Percentiles rank a stretch among this genome's conserved stretches.
phyloP scores from a whole-genome alignment of 2,888 invertebrate genomes.

The Coenonympha arcania region DNA sequence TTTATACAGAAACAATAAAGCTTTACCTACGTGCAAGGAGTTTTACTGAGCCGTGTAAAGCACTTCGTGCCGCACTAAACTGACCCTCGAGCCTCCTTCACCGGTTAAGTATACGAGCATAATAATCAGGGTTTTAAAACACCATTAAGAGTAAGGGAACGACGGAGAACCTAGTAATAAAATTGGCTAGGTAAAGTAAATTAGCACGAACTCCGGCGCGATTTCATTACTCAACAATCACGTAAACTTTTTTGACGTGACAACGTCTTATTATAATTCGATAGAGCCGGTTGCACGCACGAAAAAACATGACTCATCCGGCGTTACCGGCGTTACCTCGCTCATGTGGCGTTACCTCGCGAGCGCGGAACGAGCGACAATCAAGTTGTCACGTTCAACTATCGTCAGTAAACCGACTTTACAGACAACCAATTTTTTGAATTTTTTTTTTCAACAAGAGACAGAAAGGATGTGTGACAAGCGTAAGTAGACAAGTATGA shows the following conservation, averaged over 20 bases:
- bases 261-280: too few species aligned
- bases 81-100: constrained; percentile 9
- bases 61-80: constrained; percentile 7
- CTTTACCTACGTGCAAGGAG: constrained; percentile 1
- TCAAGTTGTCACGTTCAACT: too few species aligned
- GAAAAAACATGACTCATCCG: too few species aligned
- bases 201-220: neutral
- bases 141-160: neutral
- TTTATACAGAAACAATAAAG: neutral
- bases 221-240: neutral
- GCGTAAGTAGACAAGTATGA: neutral
- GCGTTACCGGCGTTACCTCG: too few species aligned
- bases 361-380: too few species aligned
- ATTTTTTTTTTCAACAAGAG: too few species aligned
- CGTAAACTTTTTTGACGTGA: neutral
- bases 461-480: neutral
- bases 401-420: too few species aligned
- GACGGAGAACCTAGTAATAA: neutral
- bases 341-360: too few species aligned
- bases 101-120: constrained; percentile 4
- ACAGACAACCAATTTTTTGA: too few species aligned
- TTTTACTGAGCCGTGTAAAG: constrained; percentile 6
- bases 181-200: too few species aligned
- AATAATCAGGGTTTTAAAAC: constrained; percentile 4
- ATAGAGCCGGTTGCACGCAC: too few species aligned